Conservation (phyloP, 2,797 vertebrate species). For the Avahi laniger region DNA sequence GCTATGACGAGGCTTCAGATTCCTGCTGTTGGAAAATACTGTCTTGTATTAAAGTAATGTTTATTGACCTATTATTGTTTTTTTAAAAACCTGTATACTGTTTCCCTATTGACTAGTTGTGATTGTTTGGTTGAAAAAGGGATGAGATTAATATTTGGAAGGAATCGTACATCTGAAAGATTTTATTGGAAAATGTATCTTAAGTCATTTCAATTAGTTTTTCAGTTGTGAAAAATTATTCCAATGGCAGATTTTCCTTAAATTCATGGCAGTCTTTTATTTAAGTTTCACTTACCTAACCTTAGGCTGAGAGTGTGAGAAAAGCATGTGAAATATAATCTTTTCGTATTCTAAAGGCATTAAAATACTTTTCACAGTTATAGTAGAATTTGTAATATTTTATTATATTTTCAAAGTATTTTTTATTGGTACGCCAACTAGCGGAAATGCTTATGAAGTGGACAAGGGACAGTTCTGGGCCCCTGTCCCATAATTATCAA, state of each 20-base stretch:
- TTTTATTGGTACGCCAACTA: background rate
- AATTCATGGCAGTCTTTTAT: background rate
- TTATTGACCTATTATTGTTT: background rate
- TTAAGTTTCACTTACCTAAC: background rate
- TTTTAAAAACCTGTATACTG: background rate
- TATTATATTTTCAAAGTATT: background rate
- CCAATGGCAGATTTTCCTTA: background rate
- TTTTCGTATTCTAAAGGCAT: background rate
- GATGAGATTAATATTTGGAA: conserved; percentile 23
- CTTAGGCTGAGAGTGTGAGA: background rate
- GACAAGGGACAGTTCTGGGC: background rate
- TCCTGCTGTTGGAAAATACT: background rate
- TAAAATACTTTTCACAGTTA: background rate
- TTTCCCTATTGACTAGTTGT: conserved; percentile 10
- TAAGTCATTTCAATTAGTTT: conserved; percentile 23
- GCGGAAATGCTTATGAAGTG: background rate
- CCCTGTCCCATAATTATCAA: background rate
- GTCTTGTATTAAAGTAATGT: background rate
- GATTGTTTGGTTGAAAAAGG: background rate
- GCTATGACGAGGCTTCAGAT: background rate
- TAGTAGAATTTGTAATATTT: background rate
- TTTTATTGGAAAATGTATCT: background rate
- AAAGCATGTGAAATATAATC: conserved; percentile 2
- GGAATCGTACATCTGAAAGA: background rate
- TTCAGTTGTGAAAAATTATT: background rate